Evolutionary conservation across 2,113 vertebrate species (phyloP).

Genomic region (Euleptes europaea): DNA sequence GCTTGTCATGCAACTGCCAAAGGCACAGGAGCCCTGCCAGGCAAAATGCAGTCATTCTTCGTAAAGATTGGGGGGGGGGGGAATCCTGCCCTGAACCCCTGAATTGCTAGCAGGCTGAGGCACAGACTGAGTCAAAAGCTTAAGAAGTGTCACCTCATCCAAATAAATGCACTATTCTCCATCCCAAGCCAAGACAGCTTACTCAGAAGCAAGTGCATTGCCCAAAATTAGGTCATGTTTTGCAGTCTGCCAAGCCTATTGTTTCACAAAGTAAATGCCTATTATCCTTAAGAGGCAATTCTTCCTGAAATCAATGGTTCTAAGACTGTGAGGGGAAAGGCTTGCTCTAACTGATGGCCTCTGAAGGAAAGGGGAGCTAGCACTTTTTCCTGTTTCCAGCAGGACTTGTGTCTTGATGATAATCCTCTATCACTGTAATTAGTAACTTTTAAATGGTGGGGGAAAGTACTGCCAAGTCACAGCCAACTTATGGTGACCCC

Average conservation of each 20-base stretch:
- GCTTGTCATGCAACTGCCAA: not conserved
- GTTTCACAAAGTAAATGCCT: conserved; percentile 60
- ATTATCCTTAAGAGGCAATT: conserved; percentile 38
- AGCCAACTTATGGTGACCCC: no score
- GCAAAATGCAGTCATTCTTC: not conserved
- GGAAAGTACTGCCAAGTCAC: no score
- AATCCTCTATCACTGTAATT: conserved; percentile 13
- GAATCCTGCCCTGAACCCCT: not conserved
- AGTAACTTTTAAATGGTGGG: not conserved
- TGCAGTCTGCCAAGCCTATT: conserved; percentile 55
- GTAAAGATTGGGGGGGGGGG: not conserved
- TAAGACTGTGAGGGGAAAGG: conserved; percentile 45
- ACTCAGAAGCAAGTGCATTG: conserved; percentile 21
- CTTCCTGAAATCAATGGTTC: conserved; percentile 49
- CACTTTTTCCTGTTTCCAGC: conserved; percentile 17
- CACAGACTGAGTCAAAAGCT: conserved; percentile 40
- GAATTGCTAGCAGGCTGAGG: not conserved
- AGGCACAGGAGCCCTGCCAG: not conserved
- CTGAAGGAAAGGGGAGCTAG: conserved; percentile 14
- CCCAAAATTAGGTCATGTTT: conserved; percentile 49
- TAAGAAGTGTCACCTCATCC: conserved; percentile 22
- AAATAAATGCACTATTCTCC: not conserved
- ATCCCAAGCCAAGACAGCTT: conserved; percentile 8
- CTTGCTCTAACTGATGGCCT: conserved; percentile 35
- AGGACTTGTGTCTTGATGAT: conserved; percentile 26